Conservation (phyloP, 2,888 invertebrate genomes). For the Lordiphosa fenestrarum region DNA sequence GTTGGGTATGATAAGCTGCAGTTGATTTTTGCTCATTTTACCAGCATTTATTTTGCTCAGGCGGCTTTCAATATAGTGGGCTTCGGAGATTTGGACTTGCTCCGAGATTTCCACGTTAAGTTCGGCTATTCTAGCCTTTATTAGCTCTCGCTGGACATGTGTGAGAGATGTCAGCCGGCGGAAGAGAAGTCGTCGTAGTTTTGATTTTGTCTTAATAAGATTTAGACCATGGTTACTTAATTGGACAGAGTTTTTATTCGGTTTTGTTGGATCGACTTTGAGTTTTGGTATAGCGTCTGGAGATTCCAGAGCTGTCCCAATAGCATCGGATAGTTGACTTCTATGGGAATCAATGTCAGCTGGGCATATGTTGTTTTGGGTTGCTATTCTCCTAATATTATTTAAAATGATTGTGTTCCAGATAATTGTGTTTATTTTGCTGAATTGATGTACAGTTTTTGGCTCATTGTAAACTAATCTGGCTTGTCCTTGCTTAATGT, state of each 20-base stretch:
- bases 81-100: no score
- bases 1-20: no score
- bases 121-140: no score
- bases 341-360: conserved; percentile 1
- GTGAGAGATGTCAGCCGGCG: no score
- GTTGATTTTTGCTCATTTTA: no score
- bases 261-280: not conserved
- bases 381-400: not conserved
- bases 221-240: no score
- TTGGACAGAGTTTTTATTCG: not conserved
- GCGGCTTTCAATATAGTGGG: no score
- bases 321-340: not conserved
- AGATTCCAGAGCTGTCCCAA: not conserved
- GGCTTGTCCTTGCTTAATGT: not conserved
- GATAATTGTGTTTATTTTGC: not conserved
- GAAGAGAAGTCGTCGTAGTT: no score
- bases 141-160: no score
- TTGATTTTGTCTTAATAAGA: no score
- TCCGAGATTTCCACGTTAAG: no score
- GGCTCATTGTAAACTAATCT: not conserved
- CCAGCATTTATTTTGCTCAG: no score
- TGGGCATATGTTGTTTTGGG: not conserved
- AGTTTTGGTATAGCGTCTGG: not conserved
- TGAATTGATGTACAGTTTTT: not conserved
- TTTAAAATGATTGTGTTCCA: not conserved